These are phyloP conservation scores for Acrocera orbiculus DNA, from an alignment of 2,888 invertebrate species.

Conservation along the genomic window DNA sequence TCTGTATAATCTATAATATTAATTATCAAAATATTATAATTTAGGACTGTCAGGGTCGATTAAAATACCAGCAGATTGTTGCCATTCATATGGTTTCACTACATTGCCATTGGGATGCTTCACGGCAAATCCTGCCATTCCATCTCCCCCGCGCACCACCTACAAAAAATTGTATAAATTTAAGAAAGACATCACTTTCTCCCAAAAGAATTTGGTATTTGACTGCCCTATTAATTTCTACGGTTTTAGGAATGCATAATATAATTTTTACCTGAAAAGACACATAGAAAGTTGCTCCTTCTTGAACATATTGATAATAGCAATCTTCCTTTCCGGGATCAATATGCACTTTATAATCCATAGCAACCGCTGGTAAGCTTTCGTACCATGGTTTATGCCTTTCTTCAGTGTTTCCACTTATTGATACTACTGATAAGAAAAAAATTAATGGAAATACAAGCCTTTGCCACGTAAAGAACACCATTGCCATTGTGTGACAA, in stretches of 20 bases:
- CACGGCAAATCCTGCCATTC: slow-evolving; percentile 84
- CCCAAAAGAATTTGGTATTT: background rate
- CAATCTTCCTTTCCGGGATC: slow-evolving; percentile 92
- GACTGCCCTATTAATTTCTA: no score
- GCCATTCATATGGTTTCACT: slow-evolving; percentile 83
- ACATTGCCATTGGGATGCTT: slow-evolving; percentile 68
- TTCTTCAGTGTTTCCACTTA: slow-evolving; percentile 21
- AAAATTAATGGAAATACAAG: slow-evolving; percentile 14
- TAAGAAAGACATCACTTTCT: background rate
- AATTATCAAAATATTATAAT: no score
- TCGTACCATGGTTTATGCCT: slow-evolving; percentile 64
- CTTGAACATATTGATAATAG: slow-evolving; percentile 84
- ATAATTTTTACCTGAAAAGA: slow-evolving; percentile 63
- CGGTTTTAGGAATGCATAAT: no score
- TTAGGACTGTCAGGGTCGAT: no score
- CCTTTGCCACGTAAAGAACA: slow-evolving; percentile 27
- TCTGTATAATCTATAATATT: slow-evolving; percentile 89
- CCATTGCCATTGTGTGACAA: slow-evolving; percentile 5
- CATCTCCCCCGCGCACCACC: slow-evolving; percentile 86
- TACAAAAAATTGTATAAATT: slow-evolving; percentile 25
- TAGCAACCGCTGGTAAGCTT: slow-evolving; percentile 74
- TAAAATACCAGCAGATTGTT: slow-evolving; percentile 68
- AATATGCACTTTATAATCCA: slow-evolving; percentile 91
- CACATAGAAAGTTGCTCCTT: slow-evolving; percentile 82
- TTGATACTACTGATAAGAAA: slow-evolving; percentile 15